phyloP scores from a whole-genome alignment of 2,113 vertebrate species.

The Gavia stellata region DNA sequence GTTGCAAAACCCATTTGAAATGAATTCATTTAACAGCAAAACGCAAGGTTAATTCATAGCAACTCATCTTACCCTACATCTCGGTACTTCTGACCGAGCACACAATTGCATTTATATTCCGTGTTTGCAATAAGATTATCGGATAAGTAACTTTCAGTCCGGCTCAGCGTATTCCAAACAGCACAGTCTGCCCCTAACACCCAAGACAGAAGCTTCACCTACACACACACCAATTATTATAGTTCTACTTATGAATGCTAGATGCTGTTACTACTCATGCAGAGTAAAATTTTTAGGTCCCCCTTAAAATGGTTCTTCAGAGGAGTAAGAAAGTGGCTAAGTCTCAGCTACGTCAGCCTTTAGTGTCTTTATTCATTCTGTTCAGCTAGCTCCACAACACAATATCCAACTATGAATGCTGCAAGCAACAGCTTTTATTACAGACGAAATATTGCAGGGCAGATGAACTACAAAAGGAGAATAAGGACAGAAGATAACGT shows the following conservation, averaged over 20 bases:
- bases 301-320: background rate
- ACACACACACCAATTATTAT: accelerated
- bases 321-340: background rate
- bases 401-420: background rate
- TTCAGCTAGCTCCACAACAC: background rate
- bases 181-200: background rate
- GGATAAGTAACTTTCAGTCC: background rate
- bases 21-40: background rate
- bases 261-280: background rate
- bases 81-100: background rate
- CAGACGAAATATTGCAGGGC: background rate
- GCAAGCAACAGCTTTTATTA: background rate
- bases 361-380: background rate
- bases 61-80: background rate
- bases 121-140: background rate
- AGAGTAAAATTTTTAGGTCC: background rate
- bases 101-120: background rate
- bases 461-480: background rate
- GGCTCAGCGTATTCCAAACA: background rate
- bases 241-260: background rate
- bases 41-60: background rate
- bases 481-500: background rate
- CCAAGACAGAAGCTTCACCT: background rate
- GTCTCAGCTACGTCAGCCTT: background rate
- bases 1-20: background rate